Percentiles rank a stretch among this genome's conserved stretches.
phyloP scores from a whole-genome alignment of 2,113 vertebrate species.

The Alligator sinensis region DNA sequence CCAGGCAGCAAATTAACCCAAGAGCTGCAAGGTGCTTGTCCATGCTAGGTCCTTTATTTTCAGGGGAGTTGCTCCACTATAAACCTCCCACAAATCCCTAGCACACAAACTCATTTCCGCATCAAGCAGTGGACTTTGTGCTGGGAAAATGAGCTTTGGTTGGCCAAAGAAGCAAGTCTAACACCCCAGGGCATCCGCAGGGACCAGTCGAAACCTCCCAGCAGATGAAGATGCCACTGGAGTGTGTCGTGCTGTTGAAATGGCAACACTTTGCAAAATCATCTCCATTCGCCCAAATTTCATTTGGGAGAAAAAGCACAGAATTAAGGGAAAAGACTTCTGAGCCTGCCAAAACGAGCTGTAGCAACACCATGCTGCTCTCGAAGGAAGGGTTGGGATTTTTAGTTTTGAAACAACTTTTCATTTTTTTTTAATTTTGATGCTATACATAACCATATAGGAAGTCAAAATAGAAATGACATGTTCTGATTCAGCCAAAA shows the following conservation, averaged over 20 bases:
- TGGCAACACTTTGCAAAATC: not conserved
- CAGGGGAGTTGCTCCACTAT: not conserved
- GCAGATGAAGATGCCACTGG: not conserved
- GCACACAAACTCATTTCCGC: not conserved
- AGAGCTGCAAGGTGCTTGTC: rapidly evolving
- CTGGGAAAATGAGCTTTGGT: not conserved
- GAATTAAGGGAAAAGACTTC: rapidly evolving
- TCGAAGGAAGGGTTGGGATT: not conserved
- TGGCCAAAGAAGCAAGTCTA: not conserved
- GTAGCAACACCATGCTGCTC: no score
- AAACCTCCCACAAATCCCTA: not conserved
- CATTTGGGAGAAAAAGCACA: not conserved
- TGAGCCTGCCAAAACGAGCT: rapidly evolving
- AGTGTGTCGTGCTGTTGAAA: rapidly evolving
- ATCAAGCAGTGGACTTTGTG: not conserved
- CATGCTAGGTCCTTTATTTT: rapidly evolving
- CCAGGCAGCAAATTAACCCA: not conserved
- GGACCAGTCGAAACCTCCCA: rapidly evolving
- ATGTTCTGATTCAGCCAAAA: not conserved
- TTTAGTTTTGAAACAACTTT: not conserved
- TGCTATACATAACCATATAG: not conserved
- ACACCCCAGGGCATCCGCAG: not conserved
- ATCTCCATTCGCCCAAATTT: rapidly evolving
- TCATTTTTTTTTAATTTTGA: not conserved
- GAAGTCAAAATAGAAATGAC: not conserved